phyloP scores from a whole-genome alignment of 2,888 invertebrate genomes.

The Camponotus fellah region DNA sequence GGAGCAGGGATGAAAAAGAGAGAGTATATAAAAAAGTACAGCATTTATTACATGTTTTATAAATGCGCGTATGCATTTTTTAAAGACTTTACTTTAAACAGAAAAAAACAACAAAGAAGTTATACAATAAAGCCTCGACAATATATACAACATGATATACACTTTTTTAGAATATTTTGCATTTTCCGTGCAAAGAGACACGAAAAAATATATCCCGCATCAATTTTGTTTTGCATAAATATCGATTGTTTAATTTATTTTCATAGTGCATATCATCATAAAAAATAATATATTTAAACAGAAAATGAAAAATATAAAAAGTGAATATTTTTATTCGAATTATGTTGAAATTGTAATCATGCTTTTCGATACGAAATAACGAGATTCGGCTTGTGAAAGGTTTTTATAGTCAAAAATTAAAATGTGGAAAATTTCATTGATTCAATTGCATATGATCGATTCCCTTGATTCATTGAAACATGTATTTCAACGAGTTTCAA shows the following conservation, averaged over 20 bases:
- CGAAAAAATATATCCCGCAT: background rate
- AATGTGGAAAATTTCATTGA: background rate
- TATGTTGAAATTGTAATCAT: background rate
- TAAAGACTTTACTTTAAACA: constrained; percentile 18
- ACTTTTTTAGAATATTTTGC: background rate
- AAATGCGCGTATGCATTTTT: background rate
- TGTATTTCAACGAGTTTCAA: background rate
- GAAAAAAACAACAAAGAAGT: background rate
- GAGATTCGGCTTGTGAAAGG: background rate
- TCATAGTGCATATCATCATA: background rate
- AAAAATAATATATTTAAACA: background rate
- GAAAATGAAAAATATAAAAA: background rate
- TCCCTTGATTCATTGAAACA: background rate
- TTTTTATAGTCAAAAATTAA: background rate
- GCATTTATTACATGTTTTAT: background rate
- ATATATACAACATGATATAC: background rate
- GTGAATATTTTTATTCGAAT: background rate
- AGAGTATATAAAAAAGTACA: constrained; percentile 9
- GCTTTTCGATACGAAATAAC: background rate
- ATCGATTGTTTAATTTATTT: background rate
- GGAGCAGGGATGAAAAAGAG: constrained; percentile 11
- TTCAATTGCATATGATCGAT: background rate
- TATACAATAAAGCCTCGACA: background rate
- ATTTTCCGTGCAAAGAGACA: background rate
- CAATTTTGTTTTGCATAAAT: background rate